These are phyloP conservation scores for Phylloscopus collybita DNA, from an alignment of 2,797 vertebrate genomes.

Conservation along the genomic window DNA sequence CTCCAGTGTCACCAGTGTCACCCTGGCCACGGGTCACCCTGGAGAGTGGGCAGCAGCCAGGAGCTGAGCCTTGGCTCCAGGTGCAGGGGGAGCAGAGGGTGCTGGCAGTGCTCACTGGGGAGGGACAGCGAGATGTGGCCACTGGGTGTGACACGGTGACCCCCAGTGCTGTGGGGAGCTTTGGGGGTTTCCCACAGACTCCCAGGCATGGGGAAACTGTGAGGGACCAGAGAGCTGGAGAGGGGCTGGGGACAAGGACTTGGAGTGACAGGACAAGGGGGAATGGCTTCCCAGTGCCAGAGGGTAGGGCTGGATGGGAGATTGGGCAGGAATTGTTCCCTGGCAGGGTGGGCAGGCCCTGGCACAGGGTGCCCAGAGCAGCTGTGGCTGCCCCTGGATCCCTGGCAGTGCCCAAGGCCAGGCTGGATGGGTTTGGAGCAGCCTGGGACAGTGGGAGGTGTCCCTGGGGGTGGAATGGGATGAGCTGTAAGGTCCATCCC, in stretches of 20 bases:
- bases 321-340: accelerated
- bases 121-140: background rate
- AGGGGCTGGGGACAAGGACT: background rate
- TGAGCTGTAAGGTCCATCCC: background rate
- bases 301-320: background rate
- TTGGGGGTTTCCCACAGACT: background rate
- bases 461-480: background rate
- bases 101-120: accelerated
- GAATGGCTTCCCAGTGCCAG: background rate
- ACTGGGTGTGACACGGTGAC: accelerated
- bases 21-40: accelerated
- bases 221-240: background rate
- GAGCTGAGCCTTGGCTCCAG: background rate
- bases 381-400: background rate
- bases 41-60: background rate
- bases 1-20: accelerated
- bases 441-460: accelerated
- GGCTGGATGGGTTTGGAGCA: accelerated
- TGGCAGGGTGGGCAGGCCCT: accelerated
- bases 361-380: background rate
- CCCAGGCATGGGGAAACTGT: background rate
- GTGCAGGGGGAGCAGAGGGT: background rate
- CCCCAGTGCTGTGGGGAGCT: background rate
- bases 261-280: background rate
- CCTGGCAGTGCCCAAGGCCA: accelerated